A percentile compares a stretch with the other conserved stretches of the same genome.
Evolutionary conservation across 1,140 invertebrate genomes (phyloP).

Genomic region (silkworm (Bombyx mori)): ASM3026992v2 NC_085130.1:13274001-13274500

Average conservation of each 20-base stretch:
- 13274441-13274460: conserved; percentile 13
- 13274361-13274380: conserved; percentile 16
- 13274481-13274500: background rate
- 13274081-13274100: background rate
- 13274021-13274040: background rate
- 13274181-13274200: background rate
- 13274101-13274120: conserved; percentile 3
- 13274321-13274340: conserved; percentile 14
- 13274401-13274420: background rate
- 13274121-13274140: background rate
- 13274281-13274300: conserved; percentile 7
- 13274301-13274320: conserved; percentile 13
- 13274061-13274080: background rate
- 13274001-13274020: background rate
- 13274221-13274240: background rate
- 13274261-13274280: background rate
- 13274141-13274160: background rate
- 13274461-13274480: conserved; percentile 10
- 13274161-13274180: background rate
- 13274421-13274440: conserved; percentile 14
- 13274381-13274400: background rate
- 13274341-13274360: conserved; percentile 15
- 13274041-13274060: background rate
- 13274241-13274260: background rate
- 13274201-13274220: conserved; percentile 1